Evolutionary conservation across 2,113 vertebrate genomes (phyloP).

Genomic region (Hassar affinis): DNA sequence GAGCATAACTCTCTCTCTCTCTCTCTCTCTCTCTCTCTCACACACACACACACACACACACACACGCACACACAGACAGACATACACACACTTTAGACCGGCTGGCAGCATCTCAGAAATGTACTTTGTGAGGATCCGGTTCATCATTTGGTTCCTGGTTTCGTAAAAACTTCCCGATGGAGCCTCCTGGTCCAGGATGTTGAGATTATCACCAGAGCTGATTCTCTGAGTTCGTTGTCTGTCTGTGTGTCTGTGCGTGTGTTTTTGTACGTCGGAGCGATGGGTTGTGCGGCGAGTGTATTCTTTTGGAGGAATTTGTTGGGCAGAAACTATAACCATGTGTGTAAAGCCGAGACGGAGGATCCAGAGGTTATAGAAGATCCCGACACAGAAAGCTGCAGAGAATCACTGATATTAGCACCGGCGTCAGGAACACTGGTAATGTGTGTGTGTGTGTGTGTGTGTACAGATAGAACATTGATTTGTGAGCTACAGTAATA

Average conservation of each 20-base stretch:
- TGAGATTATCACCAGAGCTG: background rate
- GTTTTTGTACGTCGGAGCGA: constrained; percentile 50
- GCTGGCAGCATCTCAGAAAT: background rate
- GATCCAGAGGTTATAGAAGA: constrained; percentile 75
- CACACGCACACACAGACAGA: background rate
- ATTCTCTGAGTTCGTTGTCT: constrained; percentile 21
- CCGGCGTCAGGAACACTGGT: constrained; percentile 69
- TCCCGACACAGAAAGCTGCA: constrained; percentile 70
- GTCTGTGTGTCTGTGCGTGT: background rate
- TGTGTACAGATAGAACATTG: background rate
- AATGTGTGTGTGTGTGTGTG: constrained; percentile 35
- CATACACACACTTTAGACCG: too few species aligned
- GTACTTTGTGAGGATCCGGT: background rate
- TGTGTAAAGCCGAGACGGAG: constrained; percentile 79
- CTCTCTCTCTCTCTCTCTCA: constrained; percentile 27
- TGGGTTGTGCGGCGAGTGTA: constrained; percentile 85
- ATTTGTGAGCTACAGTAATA: background rate
- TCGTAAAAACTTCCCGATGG: background rate
- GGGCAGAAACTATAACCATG: constrained; percentile 83
- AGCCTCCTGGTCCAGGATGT: constrained; percentile 9
- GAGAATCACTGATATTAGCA: constrained; percentile 75
- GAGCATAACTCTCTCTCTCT: constrained; percentile 17
- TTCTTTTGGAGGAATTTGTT: constrained; percentile 82
- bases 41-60: background rate
- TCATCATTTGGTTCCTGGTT: background rate